Evolutionary conservation across 35 echinoderm and acorn worm species (phyloP).

Genomic region (Lytechinus variegatus): DNA sequence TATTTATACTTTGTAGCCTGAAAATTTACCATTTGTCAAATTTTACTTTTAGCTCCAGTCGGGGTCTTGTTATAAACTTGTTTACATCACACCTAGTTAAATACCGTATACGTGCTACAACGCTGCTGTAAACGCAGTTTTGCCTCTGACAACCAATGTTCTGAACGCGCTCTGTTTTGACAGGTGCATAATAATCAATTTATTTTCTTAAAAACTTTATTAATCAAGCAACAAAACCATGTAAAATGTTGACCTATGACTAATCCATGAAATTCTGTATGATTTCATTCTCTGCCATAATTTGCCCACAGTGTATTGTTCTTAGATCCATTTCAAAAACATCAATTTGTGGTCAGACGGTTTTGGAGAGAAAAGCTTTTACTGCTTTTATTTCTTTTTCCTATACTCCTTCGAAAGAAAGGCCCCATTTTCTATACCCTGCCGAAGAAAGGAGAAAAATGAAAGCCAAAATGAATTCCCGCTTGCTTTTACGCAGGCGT

Average conservation of each 20-base stretch:
- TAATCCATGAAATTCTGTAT: not conserved
- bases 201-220: not conserved
- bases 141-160: not conserved
- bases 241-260: not conserved
- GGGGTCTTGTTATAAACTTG: too few species aligned
- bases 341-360: slow-evolving; percentile 6
- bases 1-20: too few species aligned
- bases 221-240: not conserved
- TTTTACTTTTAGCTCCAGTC: too few species aligned
- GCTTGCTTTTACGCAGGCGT: slow-evolving; percentile 5
- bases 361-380: not conserved
- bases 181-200: not conserved
- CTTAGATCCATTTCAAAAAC: slow-evolving; percentile 2
- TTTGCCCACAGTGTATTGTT: not conserved
- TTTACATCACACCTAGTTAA: too few species aligned
- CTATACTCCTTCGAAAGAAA: not conserved
- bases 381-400: not conserved
- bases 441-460: not conserved
- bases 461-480: not conserved
- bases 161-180: not conserved
- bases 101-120: not conserved
- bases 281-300: not conserved
- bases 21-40: too few species aligned
- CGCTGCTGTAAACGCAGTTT: not conserved
- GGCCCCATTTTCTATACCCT: not conserved